These are phyloP conservation scores for Pristionchus japonicus DNA, from an alignment of 2,888 invertebrate species.

Conservation along the genomic window DNA sequence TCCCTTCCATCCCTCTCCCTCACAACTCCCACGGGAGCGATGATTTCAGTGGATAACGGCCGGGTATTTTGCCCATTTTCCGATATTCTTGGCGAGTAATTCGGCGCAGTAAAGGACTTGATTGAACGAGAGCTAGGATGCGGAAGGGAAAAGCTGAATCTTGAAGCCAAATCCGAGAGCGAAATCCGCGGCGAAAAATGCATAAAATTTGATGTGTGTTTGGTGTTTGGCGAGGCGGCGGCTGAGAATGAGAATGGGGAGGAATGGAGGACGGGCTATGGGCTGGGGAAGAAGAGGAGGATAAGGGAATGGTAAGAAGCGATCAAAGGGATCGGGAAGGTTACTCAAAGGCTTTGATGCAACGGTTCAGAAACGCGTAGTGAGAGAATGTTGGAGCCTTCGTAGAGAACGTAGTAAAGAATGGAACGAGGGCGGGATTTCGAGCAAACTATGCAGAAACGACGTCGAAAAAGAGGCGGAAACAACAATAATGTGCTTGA, in stretches of 20 bases:
- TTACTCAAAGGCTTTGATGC: no score
- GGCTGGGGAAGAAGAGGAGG: background rate
- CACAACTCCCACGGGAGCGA: background rate
- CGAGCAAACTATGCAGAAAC: background rate
- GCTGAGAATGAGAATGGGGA: background rate
- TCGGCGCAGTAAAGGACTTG: background rate
- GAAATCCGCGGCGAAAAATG: background rate
- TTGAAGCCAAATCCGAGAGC: background rate
- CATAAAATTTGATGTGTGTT: slow-evolving; percentile 36
- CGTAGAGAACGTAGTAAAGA: no score
- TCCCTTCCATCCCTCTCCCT: background rate
- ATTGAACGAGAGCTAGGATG: no score
- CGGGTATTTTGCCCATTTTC: background rate
- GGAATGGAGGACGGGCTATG: background rate
- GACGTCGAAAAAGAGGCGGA: background rate
- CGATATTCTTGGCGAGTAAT: background rate
- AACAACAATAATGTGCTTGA: background rate
- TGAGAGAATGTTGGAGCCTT: no score
- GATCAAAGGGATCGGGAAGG: no score
- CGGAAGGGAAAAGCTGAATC: no score
- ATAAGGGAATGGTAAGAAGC: background rate
- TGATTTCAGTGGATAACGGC: background rate
- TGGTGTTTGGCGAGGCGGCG: background rate
- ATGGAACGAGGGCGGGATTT: no score
- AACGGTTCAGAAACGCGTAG: no score